Conservation (phyloP, 2,113 vertebrate genomes). For the Trochalopteron elliotii region DNA sequence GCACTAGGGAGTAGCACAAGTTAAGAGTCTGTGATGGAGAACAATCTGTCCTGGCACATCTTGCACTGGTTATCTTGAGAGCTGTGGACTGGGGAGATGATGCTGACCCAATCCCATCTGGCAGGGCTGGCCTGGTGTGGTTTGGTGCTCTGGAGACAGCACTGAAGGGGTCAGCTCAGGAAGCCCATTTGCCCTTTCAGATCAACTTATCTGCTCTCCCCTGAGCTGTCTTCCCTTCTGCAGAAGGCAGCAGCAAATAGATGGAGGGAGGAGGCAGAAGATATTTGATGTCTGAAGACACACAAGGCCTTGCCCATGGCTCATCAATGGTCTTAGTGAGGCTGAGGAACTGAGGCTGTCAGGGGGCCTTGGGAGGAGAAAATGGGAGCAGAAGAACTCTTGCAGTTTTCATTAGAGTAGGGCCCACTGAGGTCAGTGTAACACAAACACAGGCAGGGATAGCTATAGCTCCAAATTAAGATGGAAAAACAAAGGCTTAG, state of each 20-base stretch:
- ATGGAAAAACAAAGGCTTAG: not conserved
- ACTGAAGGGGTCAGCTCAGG: not conserved
- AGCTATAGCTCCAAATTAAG: not conserved
- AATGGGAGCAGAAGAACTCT: not conserved
- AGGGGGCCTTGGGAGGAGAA: not conserved
- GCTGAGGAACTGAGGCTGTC: not conserved
- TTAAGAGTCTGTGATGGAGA: not conserved
- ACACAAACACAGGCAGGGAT: not conserved
- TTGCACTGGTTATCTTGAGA: not conserved
- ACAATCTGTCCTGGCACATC: conserved; percentile 34
- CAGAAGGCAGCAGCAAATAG: not conserved
- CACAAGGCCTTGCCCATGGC: not conserved
- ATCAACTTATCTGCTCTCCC: not conserved
- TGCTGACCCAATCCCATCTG: not conserved
- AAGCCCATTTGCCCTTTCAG: not conserved
- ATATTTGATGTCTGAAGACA: rapidly evolving
- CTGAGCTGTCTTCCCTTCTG: not conserved
- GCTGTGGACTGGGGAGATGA: not conserved
- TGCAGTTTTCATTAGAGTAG: not conserved
- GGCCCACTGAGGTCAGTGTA: not conserved
- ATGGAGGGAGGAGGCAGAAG: not conserved
- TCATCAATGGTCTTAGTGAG: not conserved
- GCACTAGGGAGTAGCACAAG: not conserved
- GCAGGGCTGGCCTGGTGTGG: not conserved
- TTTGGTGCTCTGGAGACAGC: not conserved